Evolutionary conservation across 2,113 vertebrate species (phyloP).

Genomic region (Odontesthes bonariensis): DNA sequence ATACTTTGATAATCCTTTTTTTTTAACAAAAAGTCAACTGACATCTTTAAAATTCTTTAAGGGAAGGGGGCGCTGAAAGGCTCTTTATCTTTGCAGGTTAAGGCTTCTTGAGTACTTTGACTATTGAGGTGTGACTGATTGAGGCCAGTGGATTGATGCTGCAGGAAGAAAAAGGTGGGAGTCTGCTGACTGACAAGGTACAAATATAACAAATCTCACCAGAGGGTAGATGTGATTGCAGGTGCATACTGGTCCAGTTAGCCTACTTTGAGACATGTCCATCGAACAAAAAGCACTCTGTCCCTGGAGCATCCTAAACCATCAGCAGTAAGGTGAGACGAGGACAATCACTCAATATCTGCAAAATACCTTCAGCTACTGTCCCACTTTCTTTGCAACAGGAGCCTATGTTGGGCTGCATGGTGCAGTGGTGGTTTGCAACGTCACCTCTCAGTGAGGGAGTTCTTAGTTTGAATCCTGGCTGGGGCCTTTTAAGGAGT

Average conservation of each 20-base stretch:
- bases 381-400: constrained; percentile 22
- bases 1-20: not conserved
- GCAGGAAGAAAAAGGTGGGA: constrained; percentile 52
- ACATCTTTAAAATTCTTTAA: constrained; percentile 14
- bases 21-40: constrained; percentile 8
- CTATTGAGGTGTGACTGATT: constrained; percentile 63
- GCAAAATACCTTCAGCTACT: constrained; percentile 27
- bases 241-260: constrained; percentile 60
- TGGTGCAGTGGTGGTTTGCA: too few relatives aligned
- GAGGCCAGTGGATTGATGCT: constrained; percentile 63
- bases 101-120: constrained; percentile 48
- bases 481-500: too few relatives aligned
- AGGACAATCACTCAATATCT: constrained; percentile 28
- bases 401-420: too few relatives aligned
- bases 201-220: constrained; percentile 54
- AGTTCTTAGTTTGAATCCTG: too few relatives aligned
- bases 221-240: constrained; percentile 54
- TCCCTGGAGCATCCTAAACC: constrained; percentile 39
- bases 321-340: constrained; percentile 22
- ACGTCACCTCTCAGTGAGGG: too few relatives aligned
- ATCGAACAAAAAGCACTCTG: constrained; percentile 49
- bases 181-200: constrained; percentile 41
- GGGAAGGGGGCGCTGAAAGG: constrained; percentile 1
- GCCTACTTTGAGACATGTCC: constrained; percentile 29
- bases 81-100: constrained; percentile 25